Percentiles rank a stretch among this genome's conserved stretches.
phyloP scores from a whole-genome alignment of 2,113 vertebrate genomes.

The Pungitius pungitius region DNA sequence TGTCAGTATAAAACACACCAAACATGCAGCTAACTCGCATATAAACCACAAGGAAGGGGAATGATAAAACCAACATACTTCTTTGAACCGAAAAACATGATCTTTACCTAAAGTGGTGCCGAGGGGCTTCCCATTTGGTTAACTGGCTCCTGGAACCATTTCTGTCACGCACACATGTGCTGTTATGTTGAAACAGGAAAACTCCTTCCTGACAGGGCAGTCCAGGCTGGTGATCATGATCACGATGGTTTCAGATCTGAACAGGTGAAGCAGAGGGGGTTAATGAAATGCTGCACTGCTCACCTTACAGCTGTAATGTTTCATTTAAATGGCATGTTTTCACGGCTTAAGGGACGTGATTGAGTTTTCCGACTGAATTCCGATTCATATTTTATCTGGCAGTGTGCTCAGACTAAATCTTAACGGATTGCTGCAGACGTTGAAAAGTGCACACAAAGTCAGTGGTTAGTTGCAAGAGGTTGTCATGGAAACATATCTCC shows the following conservation, averaged over 20 bases:
- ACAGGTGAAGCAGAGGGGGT: background rate
- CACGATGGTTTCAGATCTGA: background rate
- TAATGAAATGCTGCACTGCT: conserved; percentile 1
- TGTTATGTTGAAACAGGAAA: background rate
- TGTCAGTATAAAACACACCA: too few species aligned
- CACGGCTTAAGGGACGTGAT: background rate
- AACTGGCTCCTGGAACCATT: background rate
- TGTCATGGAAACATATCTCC: background rate
- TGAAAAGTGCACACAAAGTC: background rate
- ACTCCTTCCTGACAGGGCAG: background rate
- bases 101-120: background rate
- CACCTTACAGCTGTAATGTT: background rate
- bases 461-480: background rate
- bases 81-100: background rate
- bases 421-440: background rate
- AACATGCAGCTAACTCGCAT: background rate
- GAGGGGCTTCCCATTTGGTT: too few species aligned
- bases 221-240: background rate
- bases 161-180: background rate
- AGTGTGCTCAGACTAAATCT: background rate
- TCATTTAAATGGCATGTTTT: conserved; percentile 12
- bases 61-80: background rate
- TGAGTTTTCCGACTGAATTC: background rate
- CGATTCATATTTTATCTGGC: background rate
- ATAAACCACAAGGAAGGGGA: background rate